Percentiles rank a stretch among this genome's conserved stretches.
These are phyloP conservation scores for Hyperoplus immaculatus DNA, from an alignment of 2,797 vertebrate species.

Conservation along the genomic window DNA sequence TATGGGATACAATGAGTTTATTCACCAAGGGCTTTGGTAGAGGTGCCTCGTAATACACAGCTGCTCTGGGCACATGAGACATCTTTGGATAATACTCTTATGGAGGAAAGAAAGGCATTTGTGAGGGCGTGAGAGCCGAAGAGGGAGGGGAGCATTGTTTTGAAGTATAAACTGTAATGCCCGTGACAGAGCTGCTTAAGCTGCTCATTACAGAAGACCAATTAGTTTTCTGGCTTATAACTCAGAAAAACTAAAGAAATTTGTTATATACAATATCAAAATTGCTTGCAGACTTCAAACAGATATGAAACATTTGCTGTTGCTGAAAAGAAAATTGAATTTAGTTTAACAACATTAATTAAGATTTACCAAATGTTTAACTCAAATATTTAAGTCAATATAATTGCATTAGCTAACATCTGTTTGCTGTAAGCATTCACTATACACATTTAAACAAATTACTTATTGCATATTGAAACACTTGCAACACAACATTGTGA, in stretches of 20 bases:
- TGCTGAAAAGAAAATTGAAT: background rate
- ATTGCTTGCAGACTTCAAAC: background rate
- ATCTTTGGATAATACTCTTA: conserved; percentile 85
- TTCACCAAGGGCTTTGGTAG: conserved; percentile 28
- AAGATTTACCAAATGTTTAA: background rate
- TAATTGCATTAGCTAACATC: background rate
- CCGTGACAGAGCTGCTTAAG: conserved; percentile 71
- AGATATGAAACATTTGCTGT: background rate
- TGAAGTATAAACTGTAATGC: conserved; percentile 59
- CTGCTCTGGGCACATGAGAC: conserved; percentile 72
- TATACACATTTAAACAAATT: background rate
- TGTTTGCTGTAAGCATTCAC: background rate
- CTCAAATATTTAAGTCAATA: background rate
- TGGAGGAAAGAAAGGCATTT: conserved; percentile 78
- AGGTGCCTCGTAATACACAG: conserved; percentile 31
- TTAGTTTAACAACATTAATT: background rate
- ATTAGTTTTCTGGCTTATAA: conserved; percentile 67
- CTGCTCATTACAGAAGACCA: conserved; percentile 63
- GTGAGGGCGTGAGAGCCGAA: conserved; percentile 35
- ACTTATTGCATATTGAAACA: background rate
- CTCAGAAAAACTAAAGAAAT: conserved; percentile 3
- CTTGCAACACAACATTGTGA: background rate
- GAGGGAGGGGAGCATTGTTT: conserved; percentile 61
- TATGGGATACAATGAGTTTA: conserved; percentile 31
- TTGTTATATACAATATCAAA: conserved; percentile 2